Evolutionary conservation across 2,888 invertebrate species (phyloP).

Genomic region (Dorcus hopei): DNA sequence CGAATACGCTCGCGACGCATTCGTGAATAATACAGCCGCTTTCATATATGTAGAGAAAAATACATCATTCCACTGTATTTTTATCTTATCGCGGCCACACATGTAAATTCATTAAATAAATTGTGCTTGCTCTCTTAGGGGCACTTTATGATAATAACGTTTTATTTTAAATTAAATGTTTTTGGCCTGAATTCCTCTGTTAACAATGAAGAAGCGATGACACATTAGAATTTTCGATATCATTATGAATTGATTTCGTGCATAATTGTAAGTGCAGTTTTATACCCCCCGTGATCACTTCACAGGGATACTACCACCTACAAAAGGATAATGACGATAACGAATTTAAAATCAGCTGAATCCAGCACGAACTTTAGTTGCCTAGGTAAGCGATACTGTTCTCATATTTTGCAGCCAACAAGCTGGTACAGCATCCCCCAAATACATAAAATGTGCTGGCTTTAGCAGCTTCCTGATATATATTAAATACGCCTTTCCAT

Average conservation of each 20-base stretch:
- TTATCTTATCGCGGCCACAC: not conserved
- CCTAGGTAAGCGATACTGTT: conserved; percentile 13
- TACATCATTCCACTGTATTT: not conserved
- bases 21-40: not conserved
- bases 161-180: too few species aligned
- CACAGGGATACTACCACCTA: too few species aligned
- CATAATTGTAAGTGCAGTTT: too few species aligned
- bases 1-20: not conserved
- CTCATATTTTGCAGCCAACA: not conserved
- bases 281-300: too few species aligned
- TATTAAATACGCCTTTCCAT: not conserved
- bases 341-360: too few species aligned
- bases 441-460: not conserved
- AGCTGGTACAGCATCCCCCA: not conserved
- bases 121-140: too few species aligned
- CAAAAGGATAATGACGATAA: too few species aligned
- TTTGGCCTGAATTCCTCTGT: too few species aligned
- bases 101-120: not conserved
- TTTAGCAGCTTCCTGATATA: conserved; percentile 1
- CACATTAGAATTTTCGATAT: too few species aligned
- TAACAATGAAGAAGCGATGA: too few species aligned
- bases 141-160: too few species aligned
- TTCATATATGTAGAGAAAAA: not conserved
- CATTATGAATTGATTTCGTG: too few species aligned
- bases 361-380: not conserved